These are phyloP conservation scores for Potamilus streckersoni DNA, from an alignment of 1,140 invertebrate species.

Conservation along the genomic window DNA sequence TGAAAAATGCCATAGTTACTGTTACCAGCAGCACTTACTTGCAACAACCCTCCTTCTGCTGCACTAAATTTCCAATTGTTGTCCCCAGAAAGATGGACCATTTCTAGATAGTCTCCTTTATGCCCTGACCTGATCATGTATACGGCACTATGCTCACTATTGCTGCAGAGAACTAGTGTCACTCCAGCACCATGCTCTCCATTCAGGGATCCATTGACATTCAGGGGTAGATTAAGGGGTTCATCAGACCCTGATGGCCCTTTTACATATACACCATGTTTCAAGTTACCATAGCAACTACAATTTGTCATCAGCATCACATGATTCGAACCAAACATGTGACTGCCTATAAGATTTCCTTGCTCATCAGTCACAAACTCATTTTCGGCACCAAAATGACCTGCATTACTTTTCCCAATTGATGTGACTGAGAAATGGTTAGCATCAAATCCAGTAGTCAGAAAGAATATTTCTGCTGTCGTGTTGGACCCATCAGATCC, in stretches of 20 bases:
- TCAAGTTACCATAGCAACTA: slow-evolving; percentile 30
- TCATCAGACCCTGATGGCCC: slow-evolving; percentile 2
- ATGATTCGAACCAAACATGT: slow-evolving; percentile 44
- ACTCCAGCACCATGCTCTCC: slow-evolving; percentile 27
- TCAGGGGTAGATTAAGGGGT: slow-evolving; percentile 14
- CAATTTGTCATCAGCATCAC: slow-evolving; percentile 44
- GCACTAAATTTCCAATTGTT: slow-evolving; percentile 43
- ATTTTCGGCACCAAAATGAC: slow-evolving; percentile 46
- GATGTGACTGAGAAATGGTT: slow-evolving; percentile 35
- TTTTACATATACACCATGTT: slow-evolving; percentile 37
- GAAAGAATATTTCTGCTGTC: slow-evolving; percentile 34
- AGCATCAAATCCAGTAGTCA: slow-evolving; percentile 44
- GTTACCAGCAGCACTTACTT: slow-evolving; percentile 20
- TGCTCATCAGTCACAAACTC: slow-evolving; percentile 34
- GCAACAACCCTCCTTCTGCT: slow-evolving; percentile 17
- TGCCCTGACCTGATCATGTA: slow-evolving; percentile 43
- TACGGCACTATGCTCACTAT: slow-evolving; percentile 12
- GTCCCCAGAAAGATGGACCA: slow-evolving; percentile 35
- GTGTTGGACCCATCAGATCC: slow-evolving; percentile 39
- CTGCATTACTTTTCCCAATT: slow-evolving; percentile 27
- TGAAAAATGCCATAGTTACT: slow-evolving; percentile 38
- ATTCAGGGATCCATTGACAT: slow-evolving; percentile 34
- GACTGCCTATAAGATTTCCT: slow-evolving; percentile 34
- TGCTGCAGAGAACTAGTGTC: slow-evolving; percentile 40
- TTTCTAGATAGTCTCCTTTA: slow-evolving; percentile 34